phyloP scores from a whole-genome alignment of 2,113 vertebrate species.

The Sphaerodactylus townsendi region DNA sequence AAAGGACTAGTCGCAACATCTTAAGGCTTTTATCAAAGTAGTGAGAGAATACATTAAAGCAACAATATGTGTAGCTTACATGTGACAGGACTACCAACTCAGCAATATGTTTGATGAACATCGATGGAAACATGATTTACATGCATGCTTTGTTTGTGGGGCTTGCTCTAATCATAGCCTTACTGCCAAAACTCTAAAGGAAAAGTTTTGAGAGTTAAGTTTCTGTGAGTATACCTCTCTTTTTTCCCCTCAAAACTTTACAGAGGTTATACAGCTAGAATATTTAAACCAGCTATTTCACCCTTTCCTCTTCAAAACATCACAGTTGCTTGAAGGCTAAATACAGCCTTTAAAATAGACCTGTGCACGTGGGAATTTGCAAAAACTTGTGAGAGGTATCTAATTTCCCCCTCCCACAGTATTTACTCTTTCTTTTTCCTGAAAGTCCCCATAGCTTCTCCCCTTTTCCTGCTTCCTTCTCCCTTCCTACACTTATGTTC shows the following conservation, averaged over 20 bases:
- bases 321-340: background rate
- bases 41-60: constrained; percentile 81
- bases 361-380: background rate
- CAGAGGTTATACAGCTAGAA: background rate
- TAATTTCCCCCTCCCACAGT: too few relatives aligned
- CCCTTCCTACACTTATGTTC: too few relatives aligned
- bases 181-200: constrained; percentile 24
- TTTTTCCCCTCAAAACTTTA: background rate
- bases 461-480: too few relatives aligned
- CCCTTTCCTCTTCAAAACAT: constrained; percentile 4
- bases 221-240: background rate
- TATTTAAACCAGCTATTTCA: background rate
- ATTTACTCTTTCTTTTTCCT: too few relatives aligned
- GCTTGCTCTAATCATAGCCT: background rate
- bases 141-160: constrained; percentile 50
- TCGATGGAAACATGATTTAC: constrained; percentile 59
- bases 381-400: too few relatives aligned
- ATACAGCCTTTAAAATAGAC: background rate
- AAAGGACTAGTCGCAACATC: constrained; percentile 77
- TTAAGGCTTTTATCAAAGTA: constrained; percentile 81
- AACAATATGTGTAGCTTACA: constrained; percentile 69
- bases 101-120: constrained; percentile 62
- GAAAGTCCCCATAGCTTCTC: too few relatives aligned
- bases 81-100: constrained; percentile 69
- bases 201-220: background rate